Base-by-base conservation (phyloP, 2,113 vertebrate genomes). In the Macrotus californicus region DNA sequence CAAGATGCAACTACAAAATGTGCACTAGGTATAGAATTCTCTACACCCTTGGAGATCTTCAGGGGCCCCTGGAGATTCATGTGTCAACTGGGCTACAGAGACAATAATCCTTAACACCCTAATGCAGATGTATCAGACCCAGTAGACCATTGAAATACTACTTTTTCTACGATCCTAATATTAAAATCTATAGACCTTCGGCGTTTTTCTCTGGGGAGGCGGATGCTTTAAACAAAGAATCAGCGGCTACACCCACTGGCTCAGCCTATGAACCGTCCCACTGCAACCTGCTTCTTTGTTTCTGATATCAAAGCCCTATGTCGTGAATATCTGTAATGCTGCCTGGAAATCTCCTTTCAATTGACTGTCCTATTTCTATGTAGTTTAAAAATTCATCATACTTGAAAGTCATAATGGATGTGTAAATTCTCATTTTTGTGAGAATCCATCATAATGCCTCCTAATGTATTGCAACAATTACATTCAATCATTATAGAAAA, bases 351-450 rank as follows among this genome's bases (percentile, higher is more conserved):
- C 48, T 96, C 87, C 52, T 69, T 93, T 92, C 61, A 87, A 48
- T 83, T 88, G 87, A 88, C 80, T 94, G 43, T n/a, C 46, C 80
- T 14, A 52, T 92, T 94, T 95, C 21, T 52, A 70, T 56, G 73
- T 48, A 52, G 81, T 93, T 90, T 92, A 94, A 97, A 92, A 93
- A 93, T 94, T 92, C 84, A 96, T 97, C 92, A 86, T 81, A 95
- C 54, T 97, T 91, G 88, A 94, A 96, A 96, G 72, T 96, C 67
- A 83, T 93, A 96, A 96, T 93, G 61, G 39, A 94, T 96, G 90
- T 94, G 73, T n/a, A 96, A 88, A 96, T 94, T 92, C 69, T 94
- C 43, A 67, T 94, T 95, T 97, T 97, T 94, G 81, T 96, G 94
- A 94, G 87, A 92, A 96, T 96, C 61, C 50, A 75, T 96, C 95